Percentiles rank a stretch among this genome's conserved stretches.
These are phyloP conservation scores for Stenolophus ochropezus DNA, from an alignment of 2,888 invertebrate species.

Conservation along the genomic window DNA sequence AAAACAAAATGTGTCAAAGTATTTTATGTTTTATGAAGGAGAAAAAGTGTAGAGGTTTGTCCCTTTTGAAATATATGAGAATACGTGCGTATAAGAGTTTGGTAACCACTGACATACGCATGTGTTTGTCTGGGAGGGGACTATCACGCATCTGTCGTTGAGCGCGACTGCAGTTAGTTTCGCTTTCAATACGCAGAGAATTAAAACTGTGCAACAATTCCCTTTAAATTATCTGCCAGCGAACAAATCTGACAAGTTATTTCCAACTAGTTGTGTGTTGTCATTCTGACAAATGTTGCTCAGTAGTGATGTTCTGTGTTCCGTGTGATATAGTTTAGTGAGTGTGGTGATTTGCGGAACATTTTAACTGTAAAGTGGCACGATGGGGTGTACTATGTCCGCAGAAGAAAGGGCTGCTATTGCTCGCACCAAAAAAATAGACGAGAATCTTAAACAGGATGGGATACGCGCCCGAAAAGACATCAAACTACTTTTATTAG, in stretches of 20 bases:
- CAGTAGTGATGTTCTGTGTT: background rate
- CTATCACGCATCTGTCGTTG: constrained; percentile 45
- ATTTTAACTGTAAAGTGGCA: background rate
- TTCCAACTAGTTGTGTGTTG: background rate
- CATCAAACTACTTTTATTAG: constrained; percentile 97
- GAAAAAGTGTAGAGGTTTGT: too few species aligned
- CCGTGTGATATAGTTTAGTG: background rate
- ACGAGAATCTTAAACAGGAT: constrained; percentile 98
- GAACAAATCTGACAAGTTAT: too few species aligned
- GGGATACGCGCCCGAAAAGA: constrained; percentile 99
- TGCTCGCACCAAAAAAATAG: constrained; percentile 97
- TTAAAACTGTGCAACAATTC: background rate
- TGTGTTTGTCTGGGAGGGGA: constrained; percentile 40
- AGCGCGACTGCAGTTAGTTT: constrained; percentile 31
- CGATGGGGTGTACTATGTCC: constrained; percentile 99
- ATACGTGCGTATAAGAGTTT: constrained; percentile 11
- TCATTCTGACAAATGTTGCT: background rate
- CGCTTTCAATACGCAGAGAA: constrained; percentile 33
- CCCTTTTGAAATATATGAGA: background rate
- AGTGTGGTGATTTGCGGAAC: background rate
- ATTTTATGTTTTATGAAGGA: too few species aligned
- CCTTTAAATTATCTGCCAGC: background rate
- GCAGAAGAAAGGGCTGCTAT: constrained; percentile 99
- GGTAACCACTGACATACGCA: constrained; percentile 30
- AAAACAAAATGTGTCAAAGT: too few species aligned